Base-by-base conservation (phyloP, 2,888 invertebrate species). In the Meteorus colon region DNA sequence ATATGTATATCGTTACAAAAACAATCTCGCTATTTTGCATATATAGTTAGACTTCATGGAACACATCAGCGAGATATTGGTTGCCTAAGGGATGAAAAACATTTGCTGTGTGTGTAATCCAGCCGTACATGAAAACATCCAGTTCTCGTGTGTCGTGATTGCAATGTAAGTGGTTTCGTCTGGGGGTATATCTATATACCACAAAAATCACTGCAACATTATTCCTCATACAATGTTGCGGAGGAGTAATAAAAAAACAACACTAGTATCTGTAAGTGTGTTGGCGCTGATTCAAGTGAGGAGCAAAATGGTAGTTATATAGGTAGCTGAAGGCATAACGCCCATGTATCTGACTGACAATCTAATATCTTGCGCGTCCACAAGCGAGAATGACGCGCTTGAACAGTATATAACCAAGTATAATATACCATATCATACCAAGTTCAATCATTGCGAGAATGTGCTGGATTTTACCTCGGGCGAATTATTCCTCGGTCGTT, bases 271-370 rank as follows among this genome's bases (percentile, higher is more conserved):
- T 55, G 31, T 34, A 72, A 71, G 74, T 77, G 66, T 78, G 78
- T 81, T 80, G 79, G 79, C 77, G 77, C 77, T 80, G 75, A 77
- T 79, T 80, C 76, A 81, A 81, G 81, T 80, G 75, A 80, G 81
- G 74, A 81, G 81, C 81, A 81, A 81, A 81, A 81, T 82, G 77
- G 82, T 81, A 78, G 81, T 81, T 79, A 48, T 55, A 55, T 55
- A 78, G 80, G 81, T 82, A 82, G 82, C 82, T 81, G 73, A 81
- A 81, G 82, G 82, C 82, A 79, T 74, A 80, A 79, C 66, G 66
- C 73, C 77, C 76, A 78, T 80, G 77, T 81, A 82, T 80, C 80
- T 81, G 81, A 81, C 81, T 81, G 82, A 82, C 82, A 82, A 82
- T 82, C 82, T 82, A 82, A 82, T 82, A 82, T 82, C 81, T 80